Percentiles rank a stretch among this genome's conserved stretches.
Conservation (phyloP, 2,113 vertebrate species). For the Desmodus rotundus region DNA sequence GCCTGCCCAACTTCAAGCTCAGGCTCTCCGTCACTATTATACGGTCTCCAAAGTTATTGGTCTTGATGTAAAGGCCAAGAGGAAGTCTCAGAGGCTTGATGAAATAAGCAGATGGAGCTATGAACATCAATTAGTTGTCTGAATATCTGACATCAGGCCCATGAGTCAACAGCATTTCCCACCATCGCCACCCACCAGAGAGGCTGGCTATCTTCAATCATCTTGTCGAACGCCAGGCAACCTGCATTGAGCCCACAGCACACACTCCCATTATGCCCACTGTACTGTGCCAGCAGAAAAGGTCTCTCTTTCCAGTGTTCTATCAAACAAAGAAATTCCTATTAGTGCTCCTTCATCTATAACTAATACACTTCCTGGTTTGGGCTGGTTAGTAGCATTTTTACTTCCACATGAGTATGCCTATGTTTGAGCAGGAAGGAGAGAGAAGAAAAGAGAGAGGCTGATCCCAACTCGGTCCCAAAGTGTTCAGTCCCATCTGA, state of each 20-base stretch:
- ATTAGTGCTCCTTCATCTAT: neutral
- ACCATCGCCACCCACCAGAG: neutral
- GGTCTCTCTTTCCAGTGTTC: neutral
- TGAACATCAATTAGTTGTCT: neutral
- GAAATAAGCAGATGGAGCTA: neutral
- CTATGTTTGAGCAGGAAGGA: neutral
- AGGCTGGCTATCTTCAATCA: neutral
- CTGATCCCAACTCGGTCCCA: neutral
- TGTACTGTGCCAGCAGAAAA: neutral
- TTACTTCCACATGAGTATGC: neutral
- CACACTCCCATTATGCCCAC: neutral
- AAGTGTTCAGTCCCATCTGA: neutral
- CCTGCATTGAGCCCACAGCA: neutral
- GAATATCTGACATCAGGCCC: neutral
- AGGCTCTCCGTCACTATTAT: neutral
- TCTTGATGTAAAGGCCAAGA: neutral
- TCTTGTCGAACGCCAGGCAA: neutral
- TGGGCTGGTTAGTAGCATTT: neutral
- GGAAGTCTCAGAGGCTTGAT: neutral
- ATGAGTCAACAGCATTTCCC: slow-evolving; percentile 24
- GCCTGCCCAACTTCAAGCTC: neutral
- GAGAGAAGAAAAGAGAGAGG: neutral
- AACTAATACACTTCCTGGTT: neutral
- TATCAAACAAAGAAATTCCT: neutral
- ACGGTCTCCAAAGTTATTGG: neutral